These are phyloP conservation scores for Ammospiza caudacuta DNA, from an alignment of 2,113 vertebrate species.

Conservation along the genomic window DNA sequence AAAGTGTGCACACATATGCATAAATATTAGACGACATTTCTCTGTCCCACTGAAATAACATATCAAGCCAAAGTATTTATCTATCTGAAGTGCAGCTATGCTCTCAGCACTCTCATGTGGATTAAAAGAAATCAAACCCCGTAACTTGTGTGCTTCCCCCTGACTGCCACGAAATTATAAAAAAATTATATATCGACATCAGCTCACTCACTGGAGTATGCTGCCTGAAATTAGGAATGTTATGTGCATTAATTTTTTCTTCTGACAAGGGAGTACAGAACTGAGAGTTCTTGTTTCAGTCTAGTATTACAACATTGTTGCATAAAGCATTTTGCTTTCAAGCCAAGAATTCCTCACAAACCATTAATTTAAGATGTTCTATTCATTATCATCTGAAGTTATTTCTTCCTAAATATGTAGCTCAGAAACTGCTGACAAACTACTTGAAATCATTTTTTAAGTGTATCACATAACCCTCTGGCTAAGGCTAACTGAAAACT, in stretches of 20 bases:
- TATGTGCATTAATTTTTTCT: background rate
- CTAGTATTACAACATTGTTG: constrained; percentile 12
- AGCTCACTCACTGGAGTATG: constrained; percentile 13
- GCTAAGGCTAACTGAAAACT: constrained; percentile 44
- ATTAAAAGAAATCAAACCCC: constrained; percentile 19
- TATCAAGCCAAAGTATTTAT: background rate
- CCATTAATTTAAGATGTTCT: constrained; percentile 44
- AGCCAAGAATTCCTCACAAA: constrained; percentile 44
- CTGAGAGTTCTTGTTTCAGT: background rate
- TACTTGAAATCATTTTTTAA: background rate
- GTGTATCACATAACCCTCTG: background rate
- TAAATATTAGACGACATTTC: background rate
- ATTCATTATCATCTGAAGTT: constrained; percentile 27
- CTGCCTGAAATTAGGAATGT: constrained; percentile 43
- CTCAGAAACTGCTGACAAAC: constrained; percentile 53
- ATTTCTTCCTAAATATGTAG: constrained; percentile 22
- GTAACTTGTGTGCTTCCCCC: background rate
- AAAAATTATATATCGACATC: constrained; percentile 9
- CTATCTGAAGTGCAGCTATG: background rate
- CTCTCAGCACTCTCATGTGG: background rate
- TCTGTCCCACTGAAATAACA: background rate
- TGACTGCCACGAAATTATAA: constrained; percentile 26
- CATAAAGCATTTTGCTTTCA: background rate
- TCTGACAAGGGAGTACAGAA: constrained; percentile 10
- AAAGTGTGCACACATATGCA: rapidly evolving